phyloP scores from a whole-genome alignment of 2,797 vertebrate species.

The Apogon talboti region DNA sequence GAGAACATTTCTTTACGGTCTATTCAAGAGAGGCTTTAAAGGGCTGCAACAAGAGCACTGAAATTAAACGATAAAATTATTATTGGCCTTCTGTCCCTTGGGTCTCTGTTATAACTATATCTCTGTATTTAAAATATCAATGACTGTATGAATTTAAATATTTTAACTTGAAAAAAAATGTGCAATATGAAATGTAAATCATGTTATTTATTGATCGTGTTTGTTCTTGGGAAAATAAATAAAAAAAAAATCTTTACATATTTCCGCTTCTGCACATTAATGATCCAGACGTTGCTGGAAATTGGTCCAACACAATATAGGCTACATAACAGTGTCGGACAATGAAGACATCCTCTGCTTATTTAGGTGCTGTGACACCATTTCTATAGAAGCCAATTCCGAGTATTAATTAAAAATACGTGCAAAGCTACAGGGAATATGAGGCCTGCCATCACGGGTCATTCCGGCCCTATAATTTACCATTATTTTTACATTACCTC shows the following conservation, averaged over 20 bases:
- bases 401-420: slow-evolving; percentile 94
- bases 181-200: slow-evolving; percentile 99
- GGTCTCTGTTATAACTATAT: slow-evolving; percentile 96
- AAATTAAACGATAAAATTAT: slow-evolving; percentile 89
- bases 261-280: slow-evolving; percentile 50
- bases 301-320: not conserved
- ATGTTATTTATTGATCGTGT: slow-evolving; percentile 99
- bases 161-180: slow-evolving; percentile 98
- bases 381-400: slow-evolving; percentile 87
- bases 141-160: slow-evolving; percentile 98
- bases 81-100: slow-evolving; percentile 89
- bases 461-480: slow-evolving; percentile 99
- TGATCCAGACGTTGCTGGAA: slow-evolving; percentile 10
- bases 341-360: slow-evolving; percentile 79
- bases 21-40: slow-evolving; percentile 71
- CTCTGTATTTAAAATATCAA: slow-evolving; percentile 98
- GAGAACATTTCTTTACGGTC: slow-evolving; percentile 58
- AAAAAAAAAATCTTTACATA: slow-evolving; percentile 87
- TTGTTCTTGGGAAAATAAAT: slow-evolving; percentile 99
- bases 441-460: slow-evolving; percentile 94
- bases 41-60: slow-evolving; percentile 89
- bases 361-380: slow-evolving; percentile 86
- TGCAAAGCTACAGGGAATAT: slow-evolving; percentile 93
- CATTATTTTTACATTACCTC: slow-evolving; percentile 99
- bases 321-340: slow-evolving; percentile 6